These are phyloP conservation scores for Thereva nobilitata DNA, from an alignment of 2,888 invertebrate genomes.

Conservation along the genomic window DNA sequence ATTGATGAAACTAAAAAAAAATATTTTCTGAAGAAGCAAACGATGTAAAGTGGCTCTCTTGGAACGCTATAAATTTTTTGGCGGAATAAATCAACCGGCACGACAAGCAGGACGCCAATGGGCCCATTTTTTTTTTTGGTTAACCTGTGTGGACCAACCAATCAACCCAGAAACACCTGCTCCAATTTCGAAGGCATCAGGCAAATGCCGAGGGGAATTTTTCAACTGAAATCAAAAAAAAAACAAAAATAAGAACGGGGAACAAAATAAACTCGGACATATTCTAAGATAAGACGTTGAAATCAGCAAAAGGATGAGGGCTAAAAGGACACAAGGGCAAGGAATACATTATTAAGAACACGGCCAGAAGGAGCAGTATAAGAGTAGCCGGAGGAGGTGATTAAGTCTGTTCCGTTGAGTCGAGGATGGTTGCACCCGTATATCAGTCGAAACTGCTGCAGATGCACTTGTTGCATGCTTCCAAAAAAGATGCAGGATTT, in stretches of 20 bases:
- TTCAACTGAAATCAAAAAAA: neutral
- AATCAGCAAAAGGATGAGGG: constrained; percentile 1
- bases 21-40: constrained; percentile 7
- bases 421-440: constrained; percentile 2
- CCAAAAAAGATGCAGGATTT: neutral
- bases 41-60: neutral
- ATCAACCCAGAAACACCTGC: constrained; percentile 42
- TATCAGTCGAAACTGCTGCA: constrained; percentile 17
- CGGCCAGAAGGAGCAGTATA: constrained; percentile 2
- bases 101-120: constrained; percentile 6
- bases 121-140: constrained; percentile 14
- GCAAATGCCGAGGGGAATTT: neutral
- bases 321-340: constrained; percentile 12
- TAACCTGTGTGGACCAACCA: constrained; percentile 18
- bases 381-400: constrained; percentile 31
- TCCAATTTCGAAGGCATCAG: constrained; percentile 36
- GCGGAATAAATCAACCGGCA: constrained; percentile 35
- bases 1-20: constrained; percentile 7
- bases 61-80: constrained; percentile 23
- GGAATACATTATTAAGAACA: neutral
- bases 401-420: constrained; percentile 28
- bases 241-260: constrained; percentile 1
- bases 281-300: neutral
- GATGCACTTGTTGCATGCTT: constrained; percentile 36
- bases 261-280: neutral